Percentiles rank a stretch among this genome's conserved stretches.
These are phyloP conservation scores for Rhinopomastus cyanomelas DNA, from an alignment of 2,113 vertebrate species.

Conservation along the genomic window DNA sequence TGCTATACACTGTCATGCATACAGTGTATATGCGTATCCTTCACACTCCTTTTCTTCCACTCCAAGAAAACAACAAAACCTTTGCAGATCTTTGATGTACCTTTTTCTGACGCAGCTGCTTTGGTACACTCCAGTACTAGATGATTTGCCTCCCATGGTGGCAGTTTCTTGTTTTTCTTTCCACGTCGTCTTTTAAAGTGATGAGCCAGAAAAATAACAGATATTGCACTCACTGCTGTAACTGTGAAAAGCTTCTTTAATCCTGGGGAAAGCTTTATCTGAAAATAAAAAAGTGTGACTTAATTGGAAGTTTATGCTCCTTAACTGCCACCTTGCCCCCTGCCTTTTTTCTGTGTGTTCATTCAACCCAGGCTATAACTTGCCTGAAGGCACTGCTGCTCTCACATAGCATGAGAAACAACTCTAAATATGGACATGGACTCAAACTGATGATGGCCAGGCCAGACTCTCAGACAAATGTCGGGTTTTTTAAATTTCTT, in stretches of 20 bases:
- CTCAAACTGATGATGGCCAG: not conserved
- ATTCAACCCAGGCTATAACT: not conserved
- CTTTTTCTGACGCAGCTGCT: constrained; percentile 77
- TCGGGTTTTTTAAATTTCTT: not conserved
- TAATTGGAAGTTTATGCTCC: not conserved
- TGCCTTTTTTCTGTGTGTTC: not conserved
- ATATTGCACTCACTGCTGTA: constrained; percentile 85
- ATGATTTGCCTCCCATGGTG: constrained; percentile 81
- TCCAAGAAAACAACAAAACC: not conserved
- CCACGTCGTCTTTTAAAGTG: constrained; percentile 91
- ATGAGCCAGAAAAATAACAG: constrained; percentile 88
- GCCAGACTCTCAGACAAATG: not conserved
- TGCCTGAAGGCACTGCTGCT: not conserved
- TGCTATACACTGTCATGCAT: not conserved
- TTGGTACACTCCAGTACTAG: constrained; percentile 78
- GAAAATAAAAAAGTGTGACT: not conserved
- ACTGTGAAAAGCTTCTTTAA: constrained; percentile 87
- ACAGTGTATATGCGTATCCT: not conserved
- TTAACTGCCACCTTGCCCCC: not conserved
- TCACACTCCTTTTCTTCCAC: not conserved
- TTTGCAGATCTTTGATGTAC: constrained; percentile 54
- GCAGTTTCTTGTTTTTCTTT: constrained; percentile 79
- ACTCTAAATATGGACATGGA: not conserved
- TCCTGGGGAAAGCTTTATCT: constrained; percentile 86
- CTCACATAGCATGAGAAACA: not conserved